Conservation (phyloP, 2,113 vertebrate species). For the Aspidoscelis tigris region DNA sequence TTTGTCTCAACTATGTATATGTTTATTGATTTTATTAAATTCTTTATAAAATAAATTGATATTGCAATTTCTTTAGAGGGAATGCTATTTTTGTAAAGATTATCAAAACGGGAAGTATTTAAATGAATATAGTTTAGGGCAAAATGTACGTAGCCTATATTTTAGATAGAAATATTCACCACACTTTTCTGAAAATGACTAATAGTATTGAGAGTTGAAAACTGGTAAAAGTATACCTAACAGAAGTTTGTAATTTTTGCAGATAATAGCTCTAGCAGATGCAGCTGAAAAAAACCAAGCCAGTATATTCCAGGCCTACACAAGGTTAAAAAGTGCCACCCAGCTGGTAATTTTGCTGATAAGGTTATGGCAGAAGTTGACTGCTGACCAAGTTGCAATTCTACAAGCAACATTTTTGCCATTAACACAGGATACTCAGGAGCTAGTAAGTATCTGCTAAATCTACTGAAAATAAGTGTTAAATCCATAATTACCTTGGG, state of each 20-base stretch:
- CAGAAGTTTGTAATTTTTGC: constrained; percentile 64
- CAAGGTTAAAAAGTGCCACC: constrained; percentile 85
- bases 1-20: neutral
- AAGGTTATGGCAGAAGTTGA: constrained; percentile 89
- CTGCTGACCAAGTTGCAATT: constrained; percentile 82
- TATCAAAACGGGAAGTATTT: constrained; percentile 27
- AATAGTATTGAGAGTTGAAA: constrained; percentile 26
- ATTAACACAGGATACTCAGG: constrained; percentile 86
- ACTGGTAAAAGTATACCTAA: constrained; percentile 64
- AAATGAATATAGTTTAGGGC: constrained; percentile 36
- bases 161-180: constrained; percentile 64
- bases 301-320: constrained; percentile 83
- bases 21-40: neutral
- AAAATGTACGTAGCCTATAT: constrained; percentile 44
- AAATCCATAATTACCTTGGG: fast-evolving
- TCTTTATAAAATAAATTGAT: constrained; percentile 32
- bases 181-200: constrained; percentile 63
- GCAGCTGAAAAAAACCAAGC: constrained; percentile 86
- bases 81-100: constrained; percentile 16
- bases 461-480: neutral
- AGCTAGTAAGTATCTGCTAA: constrained; percentile 82
- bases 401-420: constrained; percentile 91
- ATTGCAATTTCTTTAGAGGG: constrained; percentile 29
- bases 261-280: constrained; percentile 93
- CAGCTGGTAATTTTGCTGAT: constrained; percentile 89